Percentiles rank a stretch among this genome's conserved stretches.
phyloP scores from a whole-genome alignment of 2,797 vertebrate genomes.

The Tapera naevia region DNA sequence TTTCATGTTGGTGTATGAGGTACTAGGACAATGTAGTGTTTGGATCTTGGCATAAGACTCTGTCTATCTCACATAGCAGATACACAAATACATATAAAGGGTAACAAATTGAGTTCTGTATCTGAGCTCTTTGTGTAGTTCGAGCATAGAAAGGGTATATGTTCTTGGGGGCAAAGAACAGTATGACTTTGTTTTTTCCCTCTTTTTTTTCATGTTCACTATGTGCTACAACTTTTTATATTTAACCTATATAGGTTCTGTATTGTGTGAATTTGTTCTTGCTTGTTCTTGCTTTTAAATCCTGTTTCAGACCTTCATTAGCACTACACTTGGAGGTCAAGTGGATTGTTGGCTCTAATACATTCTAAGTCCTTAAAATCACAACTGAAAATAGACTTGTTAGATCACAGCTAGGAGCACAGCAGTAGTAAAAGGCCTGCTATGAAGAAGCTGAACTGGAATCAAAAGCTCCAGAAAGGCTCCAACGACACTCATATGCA shows the following conservation, averaged over 20 bases:
- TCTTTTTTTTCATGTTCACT: neutral
- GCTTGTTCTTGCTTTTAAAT: neutral
- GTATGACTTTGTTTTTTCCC: neutral
- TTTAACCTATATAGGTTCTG: neutral
- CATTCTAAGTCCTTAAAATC: neutral
- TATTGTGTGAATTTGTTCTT: neutral
- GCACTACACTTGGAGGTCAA: neutral
- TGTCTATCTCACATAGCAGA: neutral
- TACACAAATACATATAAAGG: neutral
- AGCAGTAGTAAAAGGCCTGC: neutral
- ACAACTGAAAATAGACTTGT: neutral
- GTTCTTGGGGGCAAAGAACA: neutral
- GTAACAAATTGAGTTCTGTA: neutral
- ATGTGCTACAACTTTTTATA: neutral
- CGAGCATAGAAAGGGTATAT: neutral
- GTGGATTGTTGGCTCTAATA: neutral
- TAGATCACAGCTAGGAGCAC: neutral
- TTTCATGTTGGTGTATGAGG: neutral
- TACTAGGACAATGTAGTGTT: neutral
- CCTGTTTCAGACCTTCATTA: neutral
- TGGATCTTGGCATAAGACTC: neutral
- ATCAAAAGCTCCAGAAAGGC: neutral
- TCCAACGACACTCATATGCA: neutral
- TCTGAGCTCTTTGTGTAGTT: neutral
- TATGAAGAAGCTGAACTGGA: neutral